Evolutionary conservation across 2,888 invertebrate species (phyloP), one percentile per base, ranked within the genome.

Genomic region (Idaea biselata): DNA sequence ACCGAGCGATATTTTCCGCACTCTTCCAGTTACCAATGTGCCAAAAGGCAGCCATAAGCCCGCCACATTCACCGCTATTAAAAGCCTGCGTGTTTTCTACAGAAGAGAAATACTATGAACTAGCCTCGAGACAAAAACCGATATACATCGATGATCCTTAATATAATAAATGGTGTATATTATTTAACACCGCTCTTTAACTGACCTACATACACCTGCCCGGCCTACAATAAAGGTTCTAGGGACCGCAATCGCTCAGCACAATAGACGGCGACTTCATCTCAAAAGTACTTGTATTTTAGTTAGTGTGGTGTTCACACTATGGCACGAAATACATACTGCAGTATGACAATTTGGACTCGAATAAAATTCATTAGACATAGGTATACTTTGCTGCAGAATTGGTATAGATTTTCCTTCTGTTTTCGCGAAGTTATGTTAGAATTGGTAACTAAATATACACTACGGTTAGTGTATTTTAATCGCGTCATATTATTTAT

Each of bases 81-180:
- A 64, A 76, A 75, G 67, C 71, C 70, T 71, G 71, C 72, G 71
- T 74, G 63, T 65, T 73, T 65, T 69, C 70, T 71, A 73, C 71
- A 63, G 71, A 70, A 66, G 72, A 68, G 72, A 71, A 77, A 79
- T 77, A 76, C 74, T 75, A 79, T 72, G 64, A 76, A 71, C 81
- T 86, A 88, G 87, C 88, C 87, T 87, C 86, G 74, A 78, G 75
- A 73, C 70, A 77, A 78, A 32, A 44, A 76, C 68, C 69, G 71
- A 75, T 78, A 73, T 66, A 75, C 72, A 79, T 77, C 70, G 76
- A 86, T 88, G 89, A 89, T 89, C 89, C 89, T 90, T 89, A 89
- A 89, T 89, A 89, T 89, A 89, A 88, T 44, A 44, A 80, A 84
- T 73, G 78, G 84, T 83, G 79, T 77, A 76, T 73, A 44, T 44